Base-by-base conservation (phyloP, 2,888 invertebrate species). In the Poecilobothrus nobilitatus region DNA sequence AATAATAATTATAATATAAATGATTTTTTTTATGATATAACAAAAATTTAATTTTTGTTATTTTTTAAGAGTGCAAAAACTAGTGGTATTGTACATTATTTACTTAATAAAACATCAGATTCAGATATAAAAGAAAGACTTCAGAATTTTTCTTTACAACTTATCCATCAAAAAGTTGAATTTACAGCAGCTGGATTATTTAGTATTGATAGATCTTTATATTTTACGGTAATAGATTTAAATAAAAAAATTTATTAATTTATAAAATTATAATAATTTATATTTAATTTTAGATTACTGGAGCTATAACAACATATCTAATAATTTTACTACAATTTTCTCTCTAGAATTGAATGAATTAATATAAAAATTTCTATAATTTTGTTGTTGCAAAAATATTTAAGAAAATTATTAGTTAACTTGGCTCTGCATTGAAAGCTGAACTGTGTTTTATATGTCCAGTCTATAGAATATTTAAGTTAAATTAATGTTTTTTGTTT, bases 151-250 rank as follows among this genome's bases (percentile, higher is more conserved):
- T 83, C 83, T 10, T 74, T 82, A 75, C 82, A 82, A 70, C 68
- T 83, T 66, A 71, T 81, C 71, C 80, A 82, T 70, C 73, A 81
- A 66, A 81, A 81, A 74, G 78, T 82, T 9, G 77, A 77, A 66
- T 82, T 83, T 66, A 81, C 82, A 0, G 81, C 82, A 0, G 82
- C 79, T n/a, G 83, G 82, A 7, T 75, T 83, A 27, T 82, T 83
- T 66, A 78, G 78, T 53, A 79, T 83, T 53, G 81, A 83, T 73
- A 78, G 81, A 9, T 78, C 81, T 9, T 74, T 83, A 15, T 77
- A 83, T 68, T 82, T 82, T 72, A 81, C 82, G 68, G 83, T 82
- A 72, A 7, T 33, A n/a, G n/a, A n/a, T n/a, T n/a, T n/a, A n/a
- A n/a, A n/a, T 27, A 27, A 27, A 27, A 15, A 53, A 41, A 62